phyloP scores from a whole-genome alignment of 2,797 vertebrate species.

The Alosa sapidissima region DNA sequence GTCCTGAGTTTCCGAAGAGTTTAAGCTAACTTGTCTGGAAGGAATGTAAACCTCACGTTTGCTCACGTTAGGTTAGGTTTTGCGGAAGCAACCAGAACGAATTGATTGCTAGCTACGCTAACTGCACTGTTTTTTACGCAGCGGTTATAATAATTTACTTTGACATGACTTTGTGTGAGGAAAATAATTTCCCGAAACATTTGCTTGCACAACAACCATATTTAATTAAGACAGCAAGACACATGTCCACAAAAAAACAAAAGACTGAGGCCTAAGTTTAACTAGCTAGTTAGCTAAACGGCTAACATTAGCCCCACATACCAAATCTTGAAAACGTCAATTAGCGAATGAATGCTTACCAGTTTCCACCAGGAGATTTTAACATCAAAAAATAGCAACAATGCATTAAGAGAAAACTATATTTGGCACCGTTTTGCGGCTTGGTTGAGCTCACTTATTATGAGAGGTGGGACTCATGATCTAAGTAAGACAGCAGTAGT shows the following conservation, averaged over 20 bases:
- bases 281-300: conserved; percentile 40
- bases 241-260: conserved; percentile 64
- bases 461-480: not conserved
- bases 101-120: conserved; percentile 38
- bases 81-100: conserved; percentile 61
- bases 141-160: not conserved
- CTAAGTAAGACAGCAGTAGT: not conserved
- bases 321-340: not conserved
- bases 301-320: conserved; percentile 6
- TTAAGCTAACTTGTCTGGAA: not conserved
- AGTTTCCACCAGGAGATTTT: not conserved
- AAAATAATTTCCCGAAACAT: not conserved
- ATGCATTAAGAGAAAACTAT: not conserved
- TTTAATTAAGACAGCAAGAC: conserved; percentile 55
- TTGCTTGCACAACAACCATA: conserved; percentile 17
- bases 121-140: conserved; percentile 34
- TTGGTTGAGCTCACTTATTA: not conserved
- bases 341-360: not conserved
- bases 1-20: not conserved
- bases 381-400: not conserved
- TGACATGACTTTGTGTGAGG: not conserved
- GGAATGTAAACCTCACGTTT: conserved; percentile 34
- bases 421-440: not conserved
- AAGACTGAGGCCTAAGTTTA: conserved; percentile 71
- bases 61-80: conserved; percentile 40